Conservation (phyloP, 2,113 vertebrate genomes). For the Siniperca chuatsi region DNA sequence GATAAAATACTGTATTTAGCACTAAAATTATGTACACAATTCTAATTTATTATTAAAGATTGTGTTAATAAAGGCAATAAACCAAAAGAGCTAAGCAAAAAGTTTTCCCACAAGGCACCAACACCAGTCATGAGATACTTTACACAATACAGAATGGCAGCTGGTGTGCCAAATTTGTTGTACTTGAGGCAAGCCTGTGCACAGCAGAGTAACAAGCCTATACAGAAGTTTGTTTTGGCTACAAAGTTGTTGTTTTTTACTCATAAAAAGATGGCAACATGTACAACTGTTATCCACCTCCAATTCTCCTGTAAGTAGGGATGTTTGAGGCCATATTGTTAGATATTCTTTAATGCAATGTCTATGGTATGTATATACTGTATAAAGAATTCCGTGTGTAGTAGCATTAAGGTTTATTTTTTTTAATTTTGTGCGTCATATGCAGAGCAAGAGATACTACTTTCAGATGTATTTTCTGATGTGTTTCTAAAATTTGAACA, state of each 20-base stretch:
- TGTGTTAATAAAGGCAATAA: neutral
- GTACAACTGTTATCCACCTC: neutral
- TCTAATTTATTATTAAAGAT: neutral
- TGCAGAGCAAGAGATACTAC: neutral
- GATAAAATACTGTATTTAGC: neutral
- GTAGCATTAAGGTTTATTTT: neutral
- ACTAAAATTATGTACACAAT: neutral
- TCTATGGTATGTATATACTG: no score
- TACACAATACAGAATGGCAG: constrained; percentile 5
- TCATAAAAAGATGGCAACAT: neutral
- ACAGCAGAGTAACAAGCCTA: neutral
- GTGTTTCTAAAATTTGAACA: neutral
- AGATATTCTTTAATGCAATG: neutral
- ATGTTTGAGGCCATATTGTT: neutral
- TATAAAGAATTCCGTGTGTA: neutral
- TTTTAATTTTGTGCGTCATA: neutral
- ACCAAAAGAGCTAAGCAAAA: neutral
- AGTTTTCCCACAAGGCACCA: constrained; percentile 4
- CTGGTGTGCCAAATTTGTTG: neutral
- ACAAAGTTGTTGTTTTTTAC: neutral
- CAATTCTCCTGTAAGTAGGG: neutral
- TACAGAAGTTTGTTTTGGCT: neutral
- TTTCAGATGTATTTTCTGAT: neutral
- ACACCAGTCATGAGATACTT: constrained; percentile 21
- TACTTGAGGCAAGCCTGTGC: neutral